Conservation (phyloP, 1,140 invertebrate species). For the Vollenhovia emeryi region DNA sequence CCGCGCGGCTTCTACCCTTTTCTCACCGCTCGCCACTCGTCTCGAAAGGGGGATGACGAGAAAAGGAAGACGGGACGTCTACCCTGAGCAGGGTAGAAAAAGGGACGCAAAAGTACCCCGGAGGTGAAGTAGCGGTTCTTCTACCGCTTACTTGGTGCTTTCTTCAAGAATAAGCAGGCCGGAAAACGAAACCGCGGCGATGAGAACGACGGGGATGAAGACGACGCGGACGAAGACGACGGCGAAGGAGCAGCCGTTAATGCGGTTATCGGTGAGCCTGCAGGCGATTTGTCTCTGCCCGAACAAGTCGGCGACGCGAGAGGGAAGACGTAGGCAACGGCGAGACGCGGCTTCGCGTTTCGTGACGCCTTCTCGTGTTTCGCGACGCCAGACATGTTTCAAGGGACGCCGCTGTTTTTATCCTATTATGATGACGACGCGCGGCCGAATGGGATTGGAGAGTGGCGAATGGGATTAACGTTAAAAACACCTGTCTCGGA, state of each 20-base stretch:
- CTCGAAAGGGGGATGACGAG: constrained; percentile 5
- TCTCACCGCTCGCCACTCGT: constrained; percentile 29
- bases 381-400: constrained; percentile 37
- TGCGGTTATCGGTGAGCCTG: constrained; percentile 62
- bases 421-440: constrained; percentile 32
- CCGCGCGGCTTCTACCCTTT: constrained; percentile 33
- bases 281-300: constrained; percentile 55
- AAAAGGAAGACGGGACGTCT: constrained; percentile 36
- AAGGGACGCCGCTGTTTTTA: constrained; percentile 30
- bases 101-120: constrained; percentile 39
- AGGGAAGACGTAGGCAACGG: background rate
- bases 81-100: constrained; percentile 25
- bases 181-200: constrained; percentile 50
- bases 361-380: constrained; percentile 43
- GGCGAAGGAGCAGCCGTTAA: constrained; percentile 54
- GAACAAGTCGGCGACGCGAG: constrained; percentile 26
- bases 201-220: background rate
- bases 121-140: constrained; percentile 55
- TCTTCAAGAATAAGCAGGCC: constrained; percentile 29
- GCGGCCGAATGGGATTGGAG: background rate
- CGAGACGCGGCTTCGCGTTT: constrained; percentile 37
- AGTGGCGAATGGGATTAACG: constrained; percentile 30
- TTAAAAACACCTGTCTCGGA: constrained; percentile 3
- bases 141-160: constrained; percentile 21
- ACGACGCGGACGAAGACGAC: background rate